Evolutionary conservation across 1,140 invertebrate species (phyloP).

Genomic region (Habropoda laboriosa): DNA sequence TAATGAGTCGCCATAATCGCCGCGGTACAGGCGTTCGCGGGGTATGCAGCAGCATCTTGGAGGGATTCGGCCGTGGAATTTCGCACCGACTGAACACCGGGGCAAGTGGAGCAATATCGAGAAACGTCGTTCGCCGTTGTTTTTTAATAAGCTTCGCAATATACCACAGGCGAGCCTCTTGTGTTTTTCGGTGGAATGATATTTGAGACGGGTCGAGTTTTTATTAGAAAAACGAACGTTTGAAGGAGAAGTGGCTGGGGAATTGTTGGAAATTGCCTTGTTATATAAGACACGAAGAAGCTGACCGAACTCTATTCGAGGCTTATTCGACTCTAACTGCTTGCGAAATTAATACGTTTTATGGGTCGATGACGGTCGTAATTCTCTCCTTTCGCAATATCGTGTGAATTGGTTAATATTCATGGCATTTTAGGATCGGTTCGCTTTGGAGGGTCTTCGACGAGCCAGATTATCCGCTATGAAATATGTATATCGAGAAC

Average conservation of each 20-base stretch:
- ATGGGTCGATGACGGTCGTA: neutral
- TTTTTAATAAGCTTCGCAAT: constrained; percentile 29
- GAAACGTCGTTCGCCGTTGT: neutral
- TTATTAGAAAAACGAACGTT: constrained; percentile 18
- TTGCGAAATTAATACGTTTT: constrained; percentile 43
- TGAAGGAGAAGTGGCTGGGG: neutral
- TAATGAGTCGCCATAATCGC: constrained; percentile 72
- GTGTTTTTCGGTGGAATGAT: neutral
- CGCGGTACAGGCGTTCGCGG: constrained; percentile 34
- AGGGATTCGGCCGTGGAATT: neutral
- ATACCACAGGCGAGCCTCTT: neutral
- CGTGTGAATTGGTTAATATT: constrained; percentile 17
- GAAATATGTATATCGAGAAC: neutral
- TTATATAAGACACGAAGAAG: constrained; percentile 18
- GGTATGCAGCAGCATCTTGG: constrained; percentile 36
- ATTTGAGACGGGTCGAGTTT: neutral
- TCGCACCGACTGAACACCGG: neutral
- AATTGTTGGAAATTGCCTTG: constrained; percentile 21
- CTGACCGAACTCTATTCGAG: neutral
- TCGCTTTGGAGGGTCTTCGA: neutral
- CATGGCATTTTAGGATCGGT: neutral
- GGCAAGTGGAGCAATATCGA: neutral
- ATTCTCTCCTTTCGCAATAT: constrained; percentile 19
- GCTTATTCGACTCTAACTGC: neutral
- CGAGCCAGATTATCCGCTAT: neutral